phyloP scores from a whole-genome alignment of 2,797 vertebrate species.

The Hippopotamyrus pictus region DNA sequence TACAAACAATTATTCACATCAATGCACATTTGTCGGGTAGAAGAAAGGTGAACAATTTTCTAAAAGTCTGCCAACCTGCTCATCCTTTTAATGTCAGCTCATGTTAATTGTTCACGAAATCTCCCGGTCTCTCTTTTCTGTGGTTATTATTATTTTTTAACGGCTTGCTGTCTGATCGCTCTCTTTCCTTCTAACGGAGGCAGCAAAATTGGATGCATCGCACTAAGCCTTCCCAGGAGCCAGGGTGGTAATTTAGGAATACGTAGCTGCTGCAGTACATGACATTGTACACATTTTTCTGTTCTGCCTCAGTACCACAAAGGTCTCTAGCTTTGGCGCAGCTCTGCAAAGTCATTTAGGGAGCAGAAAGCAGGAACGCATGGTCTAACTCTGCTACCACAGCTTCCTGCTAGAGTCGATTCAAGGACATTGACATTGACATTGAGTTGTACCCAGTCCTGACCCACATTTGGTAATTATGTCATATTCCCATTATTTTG shows the following conservation, averaged over 20 bases:
- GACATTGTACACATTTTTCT: constrained; percentile 17
- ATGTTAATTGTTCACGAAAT: constrained; percentile 36
- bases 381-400: not conserved
- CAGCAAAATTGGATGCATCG: constrained; percentile 11
- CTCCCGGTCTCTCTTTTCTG: constrained; percentile 51
- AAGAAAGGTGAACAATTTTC: constrained; percentile 31
- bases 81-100: not conserved
- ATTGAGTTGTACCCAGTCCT: not conserved
- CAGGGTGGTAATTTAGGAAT: constrained; percentile 17
- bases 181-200: not conserved
- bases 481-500: not conserved
- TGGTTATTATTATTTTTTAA: constrained; percentile 24
- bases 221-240: not conserved
- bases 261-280: constrained; percentile 28
- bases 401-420: not conserved
- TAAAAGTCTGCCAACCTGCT: constrained; percentile 6
- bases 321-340: constrained; percentile 21
- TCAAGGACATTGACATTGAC: not conserved
- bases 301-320: constrained; percentile 27
- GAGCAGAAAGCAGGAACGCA: not conserved
- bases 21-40: constrained; percentile 27
- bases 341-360: constrained; percentile 33
- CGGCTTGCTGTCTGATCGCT: not conserved
- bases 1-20: constrained; percentile 42
- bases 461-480: constrained; percentile 3